Evolutionary conservation across 30 jellyfish, hydroid and myxozoan genomes (phyloP), one percentile per base, ranked within the genome.

Genomic region (Aurelia aurita complex sp. Pacific): DNA sequence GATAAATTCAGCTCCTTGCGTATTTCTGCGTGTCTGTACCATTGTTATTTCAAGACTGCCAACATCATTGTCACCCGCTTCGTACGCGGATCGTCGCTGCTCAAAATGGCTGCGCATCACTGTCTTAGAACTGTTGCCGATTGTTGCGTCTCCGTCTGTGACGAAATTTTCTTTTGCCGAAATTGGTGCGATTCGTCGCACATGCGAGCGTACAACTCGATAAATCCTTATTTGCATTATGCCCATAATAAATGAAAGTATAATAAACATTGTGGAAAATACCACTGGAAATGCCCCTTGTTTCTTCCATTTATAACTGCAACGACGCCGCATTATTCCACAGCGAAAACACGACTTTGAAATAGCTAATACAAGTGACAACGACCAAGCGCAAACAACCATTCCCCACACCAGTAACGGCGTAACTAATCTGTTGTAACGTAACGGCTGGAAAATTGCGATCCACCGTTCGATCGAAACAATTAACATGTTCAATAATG

Each of bases 391-490:
- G 17, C n/a, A 35, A 4, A 14, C 51, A 53, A 71, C 40, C 85
- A 82, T 59, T 29, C 79, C 73, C 85, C 91, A 69, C 17, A 82
- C 80, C 6, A 50, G 32, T 15, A 34, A 35, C 77, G 85, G 71
- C 12, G 80, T 82, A 13, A 82, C 55, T 38, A 66, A 82, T 16
- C 79, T 70, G 29, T 84, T 11, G 81, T 69, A 72, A 2, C 55
- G 65, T 66, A 82, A 66, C 15, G 91, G 91, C 80, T 73, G 72
- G 35, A 82, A 82, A 35, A 82, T 60, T 4, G 80, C 83, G 10
- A 71, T 50, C 76, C 85, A 82, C 2, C 85, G 72, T 76, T 82
- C 91, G 62, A 69, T 63, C 7, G 91, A 76, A 23, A 63, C 91
- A 18, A 82, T 86, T 14, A 82, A 17, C 85, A 82, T 82, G 85